These are phyloP conservation scores for Luperina nickerlii DNA, from an alignment of 2,888 invertebrate species.

Conservation along the genomic window DNA sequence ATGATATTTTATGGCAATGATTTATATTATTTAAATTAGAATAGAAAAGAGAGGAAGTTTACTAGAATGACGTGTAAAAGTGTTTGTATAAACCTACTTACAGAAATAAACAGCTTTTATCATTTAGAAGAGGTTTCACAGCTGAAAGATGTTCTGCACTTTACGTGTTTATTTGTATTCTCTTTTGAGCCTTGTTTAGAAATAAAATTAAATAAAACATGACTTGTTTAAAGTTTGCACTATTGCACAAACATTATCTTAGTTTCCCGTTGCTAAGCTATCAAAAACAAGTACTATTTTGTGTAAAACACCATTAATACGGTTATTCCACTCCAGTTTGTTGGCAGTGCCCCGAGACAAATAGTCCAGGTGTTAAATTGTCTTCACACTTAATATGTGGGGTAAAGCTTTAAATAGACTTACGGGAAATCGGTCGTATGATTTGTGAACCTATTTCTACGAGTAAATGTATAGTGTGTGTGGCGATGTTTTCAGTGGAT, in stretches of 20 bases:
- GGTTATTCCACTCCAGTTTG: slow-evolving; percentile 21
- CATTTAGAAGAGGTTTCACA: neutral
- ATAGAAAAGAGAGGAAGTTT: neutral
- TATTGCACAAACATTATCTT: neutral
- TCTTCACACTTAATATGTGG: slow-evolving; percentile 16
- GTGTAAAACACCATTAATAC: slow-evolving; percentile 7
- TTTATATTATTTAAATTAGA: neutral
- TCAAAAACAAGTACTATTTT: slow-evolving; percentile 1
- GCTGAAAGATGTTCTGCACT: neutral
- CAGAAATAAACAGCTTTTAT: neutral
- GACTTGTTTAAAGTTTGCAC: neutral
- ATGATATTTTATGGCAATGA: neutral
- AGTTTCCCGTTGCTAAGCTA: neutral
- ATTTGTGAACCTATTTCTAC: slow-evolving; percentile 40
- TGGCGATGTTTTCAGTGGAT: neutral
- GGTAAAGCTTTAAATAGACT: slow-evolving; percentile 37
- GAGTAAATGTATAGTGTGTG: slow-evolving; percentile 10
- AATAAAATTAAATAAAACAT: neutral
- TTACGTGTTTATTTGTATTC: neutral
- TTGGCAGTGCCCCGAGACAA: slow-evolving; percentile 41
- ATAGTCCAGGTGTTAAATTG: slow-evolving; percentile 37
- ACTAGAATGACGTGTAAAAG: neutral
- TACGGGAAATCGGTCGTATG: slow-evolving; percentile 24
- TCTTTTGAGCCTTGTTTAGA: neutral
- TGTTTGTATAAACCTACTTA: neutral